These are phyloP conservation scores for Alitta virens DNA, from an alignment of 2,888 invertebrate genomes.

Conservation along the genomic window DNA sequence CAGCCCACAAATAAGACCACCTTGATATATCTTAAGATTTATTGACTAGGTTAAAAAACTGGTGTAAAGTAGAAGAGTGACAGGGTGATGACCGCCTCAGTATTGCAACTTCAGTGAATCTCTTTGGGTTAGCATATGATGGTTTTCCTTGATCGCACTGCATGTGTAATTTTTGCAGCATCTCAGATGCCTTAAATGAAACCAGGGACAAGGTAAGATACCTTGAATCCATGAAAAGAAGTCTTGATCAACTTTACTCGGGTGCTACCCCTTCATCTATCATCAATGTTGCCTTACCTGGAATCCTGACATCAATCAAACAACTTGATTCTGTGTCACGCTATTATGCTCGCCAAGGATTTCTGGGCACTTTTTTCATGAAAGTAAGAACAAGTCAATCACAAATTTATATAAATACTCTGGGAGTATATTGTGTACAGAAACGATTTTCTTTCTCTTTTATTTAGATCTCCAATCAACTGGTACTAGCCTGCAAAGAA, in stretches of 20 bases:
- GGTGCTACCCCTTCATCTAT: conserved; percentile 49
- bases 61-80: too few species aligned
- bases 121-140: too few species aligned
- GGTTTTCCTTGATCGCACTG: too few species aligned
- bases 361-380: conserved; percentile 52
- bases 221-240: conserved; percentile 52
- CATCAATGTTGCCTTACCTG: conserved; percentile 51
- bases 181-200: conserved; percentile 57
- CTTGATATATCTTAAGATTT: too few species aligned
- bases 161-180: conserved; percentile 40
- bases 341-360: conserved; percentile 53
- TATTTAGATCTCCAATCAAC: conserved; percentile 52
- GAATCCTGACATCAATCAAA: conserved; percentile 50
- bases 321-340: conserved; percentile 56
- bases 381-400: conserved; percentile 38
- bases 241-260: conserved; percentile 50
- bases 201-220: conserved; percentile 57
- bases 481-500: conserved; percentile 54
- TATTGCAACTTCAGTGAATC: too few species aligned
- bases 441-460: not conserved
- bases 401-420: too few species aligned
- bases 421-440: too few species aligned
- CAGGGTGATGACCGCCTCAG: too few species aligned
- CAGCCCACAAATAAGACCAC: too few species aligned
- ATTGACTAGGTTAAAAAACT: too few species aligned